Evolutionary conservation across 2,888 invertebrate genomes (phyloP).

Genomic region (Apoda limacodes): DNA sequence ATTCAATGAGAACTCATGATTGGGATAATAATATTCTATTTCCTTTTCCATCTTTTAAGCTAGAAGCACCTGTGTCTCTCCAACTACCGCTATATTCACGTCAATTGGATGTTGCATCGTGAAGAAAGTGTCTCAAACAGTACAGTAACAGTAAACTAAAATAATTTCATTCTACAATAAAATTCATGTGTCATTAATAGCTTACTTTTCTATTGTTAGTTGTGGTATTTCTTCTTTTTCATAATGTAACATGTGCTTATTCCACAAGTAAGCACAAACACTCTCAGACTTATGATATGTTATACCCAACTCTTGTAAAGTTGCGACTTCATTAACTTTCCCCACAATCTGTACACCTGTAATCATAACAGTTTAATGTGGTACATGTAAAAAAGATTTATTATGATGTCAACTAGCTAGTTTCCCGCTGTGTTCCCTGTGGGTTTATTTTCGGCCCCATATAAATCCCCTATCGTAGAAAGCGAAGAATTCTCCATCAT

Average conservation of each 20-base stretch:
- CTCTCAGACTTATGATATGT: constrained; percentile 13
- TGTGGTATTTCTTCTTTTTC: constrained; percentile 15
- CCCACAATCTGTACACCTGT: constrained; percentile 18
- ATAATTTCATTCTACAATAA: not conserved
- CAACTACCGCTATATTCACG: too few relatives aligned
- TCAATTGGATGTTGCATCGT: too few relatives aligned
- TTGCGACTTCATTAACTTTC: constrained; percentile 8
- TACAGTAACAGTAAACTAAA: too few relatives aligned
- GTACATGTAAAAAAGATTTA: not conserved
- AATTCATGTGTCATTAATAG: constrained; percentile 3
- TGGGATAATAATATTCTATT: too few relatives aligned
- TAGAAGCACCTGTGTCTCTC: too few relatives aligned
- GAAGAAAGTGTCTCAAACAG: too few relatives aligned
- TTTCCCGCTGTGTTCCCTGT: too few relatives aligned
- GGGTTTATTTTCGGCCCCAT: too few relatives aligned
- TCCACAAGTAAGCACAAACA: constrained; percentile 17
- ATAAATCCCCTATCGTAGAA: too few relatives aligned
- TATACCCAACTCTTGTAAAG: constrained; percentile 21
- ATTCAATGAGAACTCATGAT: too few relatives aligned
- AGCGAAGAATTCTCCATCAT: too few relatives aligned
- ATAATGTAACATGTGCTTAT: constrained; percentile 15
- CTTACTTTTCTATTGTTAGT: constrained; percentile 21
- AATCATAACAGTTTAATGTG: constrained; percentile 5
- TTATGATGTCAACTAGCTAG: not conserved
- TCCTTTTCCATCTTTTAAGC: too few relatives aligned